Base-by-base conservation (phyloP, 1,140 invertebrate genomes). In the Solenopsis invicta region DNA sequence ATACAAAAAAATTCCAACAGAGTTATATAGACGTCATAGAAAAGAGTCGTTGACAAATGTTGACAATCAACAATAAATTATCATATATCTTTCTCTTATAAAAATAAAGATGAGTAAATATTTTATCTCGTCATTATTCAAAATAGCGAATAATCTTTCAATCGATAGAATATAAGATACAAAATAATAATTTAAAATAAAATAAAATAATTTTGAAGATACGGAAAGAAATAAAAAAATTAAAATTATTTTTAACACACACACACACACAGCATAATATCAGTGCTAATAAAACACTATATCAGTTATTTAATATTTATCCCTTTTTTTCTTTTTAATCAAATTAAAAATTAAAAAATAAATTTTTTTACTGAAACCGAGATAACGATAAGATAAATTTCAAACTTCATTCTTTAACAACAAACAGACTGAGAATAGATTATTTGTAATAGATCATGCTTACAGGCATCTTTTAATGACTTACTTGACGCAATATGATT, bases 401-500 rank as follows among this genome's bases (percentile, higher is more conserved):
- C 21, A 59, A 59, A 24, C 21, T 61, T 6, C 16, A 61, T 16
- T 61, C 10, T 61, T 61, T 21, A 61, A 29, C 12, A 29, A 64
- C 29, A 34, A 37, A 34, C 29, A 34, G 29, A 41, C 5, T 5
- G 16, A n/a, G 56, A 56, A 52, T 13, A 56, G 12, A 45, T 66
- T 69, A 56, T 69, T 80, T 13, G 1, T 48, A 52, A 56, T 56
- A 54, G 21, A 67, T 77, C 24, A 77, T 54, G 6, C 6, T 6
- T 13, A 45, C 29, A 78, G 6, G 41, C 2, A 4, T 34, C 13
- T 59, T 78, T 78, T 10, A 66, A 37, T 12, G 45, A 21, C 1
- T 82, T 82, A 72, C 48, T 82, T 72, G 41, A 72, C 54, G 34
- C 41, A 48, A 52, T 52, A 54, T n/a, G 66, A 34, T 24, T 74